phyloP scores from a whole-genome alignment of 1,140 invertebrate genomes.

The Vanessa tameamea region DNA sequence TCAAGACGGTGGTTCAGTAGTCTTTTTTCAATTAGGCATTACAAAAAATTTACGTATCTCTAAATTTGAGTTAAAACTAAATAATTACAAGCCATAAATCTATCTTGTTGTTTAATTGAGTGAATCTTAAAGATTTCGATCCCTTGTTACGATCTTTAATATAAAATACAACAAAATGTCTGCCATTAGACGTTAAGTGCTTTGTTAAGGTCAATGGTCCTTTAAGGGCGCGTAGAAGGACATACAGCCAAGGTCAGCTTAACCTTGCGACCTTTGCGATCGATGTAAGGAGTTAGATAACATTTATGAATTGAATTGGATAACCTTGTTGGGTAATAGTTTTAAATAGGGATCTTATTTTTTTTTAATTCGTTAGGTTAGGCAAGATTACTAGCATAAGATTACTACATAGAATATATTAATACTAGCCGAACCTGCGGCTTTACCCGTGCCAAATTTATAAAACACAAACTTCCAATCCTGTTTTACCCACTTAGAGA shows the following conservation, averaged over 20 bases:
- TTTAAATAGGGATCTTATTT: not conserved
- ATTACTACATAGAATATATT: too few relatives aligned
- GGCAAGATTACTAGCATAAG: too few relatives aligned
- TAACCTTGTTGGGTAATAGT: not conserved
- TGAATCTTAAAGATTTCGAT: not conserved
- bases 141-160: not conserved
- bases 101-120: conserved; percentile 2
- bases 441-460: too few relatives aligned
- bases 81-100: too few relatives aligned
- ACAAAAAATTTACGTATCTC: too few relatives aligned
- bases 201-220: conserved; percentile 32
- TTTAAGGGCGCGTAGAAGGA: conserved; percentile 23
- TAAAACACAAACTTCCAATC: too few relatives aligned
- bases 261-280: conserved; percentile 36
- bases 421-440: too few relatives aligned
- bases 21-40: too few relatives aligned
- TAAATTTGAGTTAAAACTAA: too few relatives aligned
- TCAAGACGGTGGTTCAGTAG: too few relatives aligned
- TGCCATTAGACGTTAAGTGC: conserved; percentile 20
- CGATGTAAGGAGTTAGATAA: conserved; percentile 6
- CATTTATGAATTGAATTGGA: not conserved
- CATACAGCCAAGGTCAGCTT: conserved; percentile 38
- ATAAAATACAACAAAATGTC: conserved; percentile 16
- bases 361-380: too few relatives aligned
- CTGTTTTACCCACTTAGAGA: too few relatives aligned